Conservation (phyloP, 2,797 vertebrate genomes). For the Schizopygopsis malacanthus region DNA sequence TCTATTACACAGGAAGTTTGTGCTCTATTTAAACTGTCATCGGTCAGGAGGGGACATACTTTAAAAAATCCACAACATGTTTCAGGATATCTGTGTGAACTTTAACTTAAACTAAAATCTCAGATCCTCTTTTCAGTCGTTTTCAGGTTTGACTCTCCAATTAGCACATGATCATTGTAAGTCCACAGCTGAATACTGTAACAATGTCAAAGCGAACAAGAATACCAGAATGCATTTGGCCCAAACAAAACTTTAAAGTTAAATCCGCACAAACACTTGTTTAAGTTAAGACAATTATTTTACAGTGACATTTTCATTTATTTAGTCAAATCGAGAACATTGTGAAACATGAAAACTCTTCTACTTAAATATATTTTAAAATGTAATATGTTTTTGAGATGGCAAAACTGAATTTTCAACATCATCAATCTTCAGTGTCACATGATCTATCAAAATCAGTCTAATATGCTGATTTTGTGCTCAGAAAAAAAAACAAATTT, state of each 20-base stretch:
- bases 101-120: constrained; percentile 1
- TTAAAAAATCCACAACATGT: constrained; percentile 9
- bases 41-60: constrained; percentile 32
- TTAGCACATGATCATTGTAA: background rate
- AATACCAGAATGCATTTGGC: background rate
- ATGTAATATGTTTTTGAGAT: background rate
- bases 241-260: background rate
- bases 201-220: background rate
- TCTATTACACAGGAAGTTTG: constrained; percentile 50
- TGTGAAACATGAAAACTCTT: background rate
- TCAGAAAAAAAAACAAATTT: background rate
- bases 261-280: background rate
- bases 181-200: background rate
- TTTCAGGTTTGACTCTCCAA: background rate
- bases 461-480: background rate
- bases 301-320: no score
- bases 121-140: background rate
- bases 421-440: background rate
- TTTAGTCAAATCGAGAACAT: background rate
- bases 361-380: background rate
- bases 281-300: background rate
- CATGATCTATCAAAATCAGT: background rate
- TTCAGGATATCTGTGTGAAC: background rate
- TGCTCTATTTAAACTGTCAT: constrained; percentile 48
- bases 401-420: background rate